These are phyloP conservation scores for Eurystomus glaucurus DNA, from an alignment of 2,797 vertebrate genomes.

Conservation along the genomic window DNA sequence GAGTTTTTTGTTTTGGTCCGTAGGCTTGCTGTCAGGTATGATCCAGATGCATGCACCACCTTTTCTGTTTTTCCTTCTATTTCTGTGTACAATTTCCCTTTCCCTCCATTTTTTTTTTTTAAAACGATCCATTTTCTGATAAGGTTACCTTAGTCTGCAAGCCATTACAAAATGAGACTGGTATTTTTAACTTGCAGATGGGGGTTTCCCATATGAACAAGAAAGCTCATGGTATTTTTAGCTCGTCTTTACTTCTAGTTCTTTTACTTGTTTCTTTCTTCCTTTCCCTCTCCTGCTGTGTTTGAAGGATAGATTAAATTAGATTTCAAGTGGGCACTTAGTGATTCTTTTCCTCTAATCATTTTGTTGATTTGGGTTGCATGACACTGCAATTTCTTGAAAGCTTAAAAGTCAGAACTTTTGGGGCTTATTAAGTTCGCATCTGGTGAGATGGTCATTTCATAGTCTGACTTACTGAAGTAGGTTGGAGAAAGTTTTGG, in stretches of 20 bases:
- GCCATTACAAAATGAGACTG: not conserved
- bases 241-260: not conserved
- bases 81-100: not conserved
- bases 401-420: not conserved
- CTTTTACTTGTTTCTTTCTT: accelerated
- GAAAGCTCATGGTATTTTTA: not conserved
- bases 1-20: not conserved
- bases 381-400: not conserved
- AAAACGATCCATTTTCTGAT: not conserved
- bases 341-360: not conserved
- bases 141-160: not conserved
- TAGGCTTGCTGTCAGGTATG: not conserved
- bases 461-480: not conserved
- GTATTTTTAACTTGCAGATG: not conserved
- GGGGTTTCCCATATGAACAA: not conserved
- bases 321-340: not conserved
- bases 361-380: not conserved
- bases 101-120: accelerated
- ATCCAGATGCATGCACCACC: not conserved
- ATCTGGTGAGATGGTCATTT: not conserved
- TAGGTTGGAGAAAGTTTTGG: not conserved
- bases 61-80: not conserved
- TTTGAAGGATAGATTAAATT: not conserved
- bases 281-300: not conserved
- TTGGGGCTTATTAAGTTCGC: not conserved